Evolutionary conservation across 1,140 invertebrate species (phyloP).

Genomic region (Drosophila chauvacae): DNA sequence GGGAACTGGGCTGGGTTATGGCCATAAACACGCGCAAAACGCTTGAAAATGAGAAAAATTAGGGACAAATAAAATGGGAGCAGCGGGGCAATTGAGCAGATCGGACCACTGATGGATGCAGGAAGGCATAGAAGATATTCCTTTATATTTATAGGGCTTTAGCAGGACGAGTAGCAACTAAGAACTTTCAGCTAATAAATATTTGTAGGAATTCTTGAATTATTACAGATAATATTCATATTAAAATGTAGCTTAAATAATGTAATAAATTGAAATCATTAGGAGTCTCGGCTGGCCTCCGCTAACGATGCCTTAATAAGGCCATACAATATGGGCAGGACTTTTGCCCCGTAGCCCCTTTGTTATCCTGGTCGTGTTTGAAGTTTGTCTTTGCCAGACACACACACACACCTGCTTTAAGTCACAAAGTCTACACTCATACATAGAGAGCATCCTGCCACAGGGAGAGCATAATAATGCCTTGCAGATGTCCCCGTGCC

Average conservation of each 20-base stretch:
- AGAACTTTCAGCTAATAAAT: too few species aligned
- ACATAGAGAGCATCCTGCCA: background rate
- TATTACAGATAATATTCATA: background rate
- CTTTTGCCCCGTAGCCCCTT: background rate
- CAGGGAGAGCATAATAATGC: constrained; percentile 36
- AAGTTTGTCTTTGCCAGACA: constrained; percentile 2
- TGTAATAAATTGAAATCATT: background rate
- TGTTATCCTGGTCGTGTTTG: constrained; percentile 18
- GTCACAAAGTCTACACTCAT: background rate
- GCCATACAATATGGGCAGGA: constrained; percentile 3
- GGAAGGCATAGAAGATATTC: background rate
- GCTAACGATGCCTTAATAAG: constrained; percentile 11
- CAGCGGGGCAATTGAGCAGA: background rate
- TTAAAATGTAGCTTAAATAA: too few species aligned
- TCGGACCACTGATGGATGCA: background rate
- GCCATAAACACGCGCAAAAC: constrained; percentile 16
- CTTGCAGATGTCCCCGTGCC: constrained; percentile 13
- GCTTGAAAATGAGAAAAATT: constrained; percentile 30
- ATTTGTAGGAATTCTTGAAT: background rate
- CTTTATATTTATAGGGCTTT: background rate
- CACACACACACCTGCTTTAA: background rate
- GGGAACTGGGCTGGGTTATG: background rate
- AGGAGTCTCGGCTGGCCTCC: background rate
- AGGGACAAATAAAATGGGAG: constrained; percentile 1
- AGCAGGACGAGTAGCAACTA: too few species aligned